Evolutionary conservation across 2,888 invertebrate species (phyloP).

Genomic region (Leucania comma): DNA sequence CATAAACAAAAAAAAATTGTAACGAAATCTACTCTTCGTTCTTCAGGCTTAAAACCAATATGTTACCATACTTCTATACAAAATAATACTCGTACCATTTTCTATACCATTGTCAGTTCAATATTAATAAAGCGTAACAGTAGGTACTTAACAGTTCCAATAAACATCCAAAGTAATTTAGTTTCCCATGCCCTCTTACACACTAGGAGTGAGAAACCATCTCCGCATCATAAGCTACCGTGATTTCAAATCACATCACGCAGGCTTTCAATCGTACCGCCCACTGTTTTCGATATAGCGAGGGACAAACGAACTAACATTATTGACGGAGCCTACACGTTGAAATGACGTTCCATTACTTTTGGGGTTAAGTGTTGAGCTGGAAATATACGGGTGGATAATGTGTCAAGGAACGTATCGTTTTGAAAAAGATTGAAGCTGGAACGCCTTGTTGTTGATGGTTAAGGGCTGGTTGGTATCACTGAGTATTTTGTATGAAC

Average conservation of each 20-base stretch:
- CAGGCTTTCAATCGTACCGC: conserved; percentile 50
- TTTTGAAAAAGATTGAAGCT: not conserved
- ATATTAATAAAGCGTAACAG: too few relatives aligned
- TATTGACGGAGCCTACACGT: conserved; percentile 53
- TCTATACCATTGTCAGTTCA: too few relatives aligned
- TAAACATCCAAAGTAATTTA: not conserved
- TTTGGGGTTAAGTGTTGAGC: conserved; percentile 25
- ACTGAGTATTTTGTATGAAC: too few relatives aligned
- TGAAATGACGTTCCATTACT: conserved; percentile 55
- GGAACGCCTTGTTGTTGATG: too few relatives aligned
- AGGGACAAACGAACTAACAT: conserved; percentile 44
- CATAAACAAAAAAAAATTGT: too few relatives aligned
- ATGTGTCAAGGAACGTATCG: not conserved
- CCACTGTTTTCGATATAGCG: conserved; percentile 56
- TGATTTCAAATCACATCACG: conserved; percentile 51
- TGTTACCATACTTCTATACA: too few relatives aligned
- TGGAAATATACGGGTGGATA: conserved; percentile 11
- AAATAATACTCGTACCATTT: too few relatives aligned
- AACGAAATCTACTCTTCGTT: too few relatives aligned
- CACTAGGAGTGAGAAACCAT: conserved; percentile 46
- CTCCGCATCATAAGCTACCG: conserved; percentile 48
- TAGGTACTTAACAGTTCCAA: too few relatives aligned
- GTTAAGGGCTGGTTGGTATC: too few relatives aligned
- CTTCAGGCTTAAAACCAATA: too few relatives aligned
- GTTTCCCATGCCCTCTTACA: conserved; percentile 36